Evolutionary conservation across 1,140 invertebrate genomes (phyloP), one percentile per base, ranked within the genome.

Genomic region (Ceratina japonica): DNA sequence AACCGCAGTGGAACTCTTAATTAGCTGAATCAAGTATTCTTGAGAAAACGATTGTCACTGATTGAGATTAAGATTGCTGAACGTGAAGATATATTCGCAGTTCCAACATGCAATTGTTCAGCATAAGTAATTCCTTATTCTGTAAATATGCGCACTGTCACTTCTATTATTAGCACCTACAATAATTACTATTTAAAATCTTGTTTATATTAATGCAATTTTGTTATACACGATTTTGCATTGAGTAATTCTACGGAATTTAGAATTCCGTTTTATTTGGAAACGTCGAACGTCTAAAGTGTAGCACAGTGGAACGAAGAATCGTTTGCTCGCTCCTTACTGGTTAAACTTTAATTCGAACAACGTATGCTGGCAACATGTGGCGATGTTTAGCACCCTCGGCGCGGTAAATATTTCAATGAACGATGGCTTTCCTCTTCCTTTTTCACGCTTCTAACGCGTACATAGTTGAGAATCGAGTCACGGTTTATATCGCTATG

Each of bases 401-500:
- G 5, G 49, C 31, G n/a, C 8, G 16, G 20, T 16, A 27, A 58
- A 73, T 79, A 59, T 59, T 13, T 24, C 20, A 10, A 58, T 20
- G 70, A 73, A 58, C 54, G 71, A 52, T 62, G 62, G 27, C 24
- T 24, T 65, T 22, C 8, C 44, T 66, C 3, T 37, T 58, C 16
- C n/a, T 62, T 69, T 22, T 56, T 24, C 59, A 54, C 31, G 20
- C 22, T 71, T 63, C 59, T 54, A 72, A 77, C 59, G 49, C 27
- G 15, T 3, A 63, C 51, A 44, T n/a, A 16, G 22, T 51, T 52
- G 70, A 58, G 37, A 79, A 65, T 1, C 70, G 15, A 66, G 71
- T 64, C 77, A 79, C 77, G 22, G 58, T 80, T 66, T 68, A 4
- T 31, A 75, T 75, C 64, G 58, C 44, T 52, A 66, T 56, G 58